Evolutionary conservation across 1,140 invertebrate genomes (phyloP).

Genomic region (Trichonephila inaurata): DNA sequence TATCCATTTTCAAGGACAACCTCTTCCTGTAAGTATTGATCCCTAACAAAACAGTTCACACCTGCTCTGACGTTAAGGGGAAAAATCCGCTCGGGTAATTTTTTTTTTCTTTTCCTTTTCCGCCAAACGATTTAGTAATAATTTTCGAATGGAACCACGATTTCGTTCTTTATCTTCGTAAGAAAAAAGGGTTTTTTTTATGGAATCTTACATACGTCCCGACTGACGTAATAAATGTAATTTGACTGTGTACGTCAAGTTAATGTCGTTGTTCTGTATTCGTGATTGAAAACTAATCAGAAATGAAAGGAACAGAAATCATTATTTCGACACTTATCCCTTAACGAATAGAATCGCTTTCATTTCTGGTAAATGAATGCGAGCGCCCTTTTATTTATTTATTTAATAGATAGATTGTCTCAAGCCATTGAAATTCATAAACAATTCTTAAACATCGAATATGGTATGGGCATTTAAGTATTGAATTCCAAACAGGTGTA

Average conservation of each 20-base stretch:
- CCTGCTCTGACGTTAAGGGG: not conserved
- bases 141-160: not conserved
- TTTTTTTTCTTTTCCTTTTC: not conserved
- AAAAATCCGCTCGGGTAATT: not conserved
- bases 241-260: not conserved
- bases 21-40: not conserved
- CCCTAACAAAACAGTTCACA: slow-evolving; percentile 2
- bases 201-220: not conserved
- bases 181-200: not conserved
- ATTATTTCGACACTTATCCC: too few species aligned
- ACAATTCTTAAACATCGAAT: too few species aligned
- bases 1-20: not conserved
- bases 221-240: not conserved
- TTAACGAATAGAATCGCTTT: too few species aligned
- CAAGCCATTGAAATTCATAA: too few species aligned
- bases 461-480: too few species aligned
- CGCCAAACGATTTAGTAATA: not conserved
- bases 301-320: too few species aligned
- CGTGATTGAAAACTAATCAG: not conserved
- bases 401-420: too few species aligned
- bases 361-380: too few species aligned
- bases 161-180: not conserved
- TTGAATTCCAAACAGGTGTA: too few species aligned
- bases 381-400: too few species aligned
- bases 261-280: not conserved